phyloP scores from a whole-genome alignment of 1,140 invertebrate genomes.

The Liolophura sinensis region DNA sequence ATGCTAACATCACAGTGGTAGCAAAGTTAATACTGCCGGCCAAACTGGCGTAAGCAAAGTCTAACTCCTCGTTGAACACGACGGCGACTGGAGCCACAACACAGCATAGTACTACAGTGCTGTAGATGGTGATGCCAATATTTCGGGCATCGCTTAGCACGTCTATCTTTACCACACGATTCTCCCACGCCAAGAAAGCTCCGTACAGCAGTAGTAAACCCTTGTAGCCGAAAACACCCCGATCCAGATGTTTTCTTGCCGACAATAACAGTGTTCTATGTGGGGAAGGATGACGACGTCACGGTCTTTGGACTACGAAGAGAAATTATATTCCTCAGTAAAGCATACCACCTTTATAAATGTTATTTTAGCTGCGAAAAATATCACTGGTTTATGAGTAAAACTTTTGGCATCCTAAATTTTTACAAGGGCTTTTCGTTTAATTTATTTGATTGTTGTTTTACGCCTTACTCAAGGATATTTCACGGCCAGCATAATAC shows the following conservation, averaged over 20 bases:
- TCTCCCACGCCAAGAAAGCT: slow-evolving; percentile 94
- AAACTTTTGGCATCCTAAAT: too few species aligned
- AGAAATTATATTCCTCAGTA: slow-evolving; percentile 86
- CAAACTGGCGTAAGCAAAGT: slow-evolving; percentile 93
- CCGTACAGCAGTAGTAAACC: slow-evolving; percentile 93
- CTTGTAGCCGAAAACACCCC: slow-evolving; percentile 94
- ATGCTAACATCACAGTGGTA: slow-evolving; percentile 93
- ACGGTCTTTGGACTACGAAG: slow-evolving; percentile 8
- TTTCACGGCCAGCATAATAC: too few species aligned
- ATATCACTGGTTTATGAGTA: too few species aligned
- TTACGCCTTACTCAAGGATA: too few species aligned
- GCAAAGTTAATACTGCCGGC: slow-evolving; percentile 91
- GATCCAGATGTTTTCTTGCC: slow-evolving; percentile 87
- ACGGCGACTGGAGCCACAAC: slow-evolving; percentile 95
- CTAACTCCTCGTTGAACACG: slow-evolving; percentile 92
- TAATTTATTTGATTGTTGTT: too few species aligned
- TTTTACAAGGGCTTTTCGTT: too few species aligned
- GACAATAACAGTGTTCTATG: slow-evolving; percentile 63
- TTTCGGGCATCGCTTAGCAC: slow-evolving; percentile 83
- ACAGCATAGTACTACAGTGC: slow-evolving; percentile 89
- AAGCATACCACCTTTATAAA: slow-evolving; percentile 92
- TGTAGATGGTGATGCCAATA: slow-evolving; percentile 98
- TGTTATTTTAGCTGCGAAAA: slow-evolving; percentile 85
- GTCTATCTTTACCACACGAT: slow-evolving; percentile 84
- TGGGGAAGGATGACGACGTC: background rate